These are phyloP conservation scores for Beroe forskalii DNA, from an alignment of 37 sponge, comb jelly and placozoan species.

Conservation along the genomic window DNA sequence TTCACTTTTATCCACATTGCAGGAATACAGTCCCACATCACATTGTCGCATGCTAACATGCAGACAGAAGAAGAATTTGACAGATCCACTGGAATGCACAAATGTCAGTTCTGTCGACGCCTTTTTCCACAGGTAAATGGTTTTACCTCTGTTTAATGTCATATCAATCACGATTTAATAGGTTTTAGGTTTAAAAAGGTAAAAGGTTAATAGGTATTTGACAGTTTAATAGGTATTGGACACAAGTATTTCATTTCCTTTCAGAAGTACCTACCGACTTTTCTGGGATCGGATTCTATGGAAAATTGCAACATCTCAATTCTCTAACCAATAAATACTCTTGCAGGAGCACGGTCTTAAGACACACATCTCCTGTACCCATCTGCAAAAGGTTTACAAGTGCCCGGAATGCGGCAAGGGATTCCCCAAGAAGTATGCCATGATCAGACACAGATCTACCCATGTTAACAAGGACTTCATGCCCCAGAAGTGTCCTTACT, in stretches of 20 bases:
- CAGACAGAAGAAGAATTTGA: constrained; percentile 64
- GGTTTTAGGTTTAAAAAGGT: no score
- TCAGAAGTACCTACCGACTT: no score
- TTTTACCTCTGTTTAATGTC: no score
- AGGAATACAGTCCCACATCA: constrained; percentile 63
- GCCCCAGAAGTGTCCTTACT: constrained; percentile 60
- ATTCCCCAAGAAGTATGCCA: constrained; percentile 63
- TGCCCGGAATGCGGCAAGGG: constrained; percentile 63
- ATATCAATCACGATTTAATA: no score
- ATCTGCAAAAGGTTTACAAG: constrained; percentile 63
- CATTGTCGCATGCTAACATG: constrained; percentile 60
- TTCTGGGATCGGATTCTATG: no score
- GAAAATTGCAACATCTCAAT: no score
- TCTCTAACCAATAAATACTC: no score
- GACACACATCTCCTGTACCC: constrained; percentile 65
- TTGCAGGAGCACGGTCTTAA: constrained; percentile 54
- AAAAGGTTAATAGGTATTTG: no score
- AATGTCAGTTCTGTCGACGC: constrained; percentile 59
- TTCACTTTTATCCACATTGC: no score
- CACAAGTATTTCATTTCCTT: no score
- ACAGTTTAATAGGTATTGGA: no score
- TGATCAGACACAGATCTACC: constrained; percentile 60
- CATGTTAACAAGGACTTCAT: constrained; percentile 64
- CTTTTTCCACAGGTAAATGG: constrained; percentile 56
- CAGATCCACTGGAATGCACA: constrained; percentile 61